Conservation (phyloP, 2,113 vertebrate species). For the Mesoclemmys tuberculata region DNA sequence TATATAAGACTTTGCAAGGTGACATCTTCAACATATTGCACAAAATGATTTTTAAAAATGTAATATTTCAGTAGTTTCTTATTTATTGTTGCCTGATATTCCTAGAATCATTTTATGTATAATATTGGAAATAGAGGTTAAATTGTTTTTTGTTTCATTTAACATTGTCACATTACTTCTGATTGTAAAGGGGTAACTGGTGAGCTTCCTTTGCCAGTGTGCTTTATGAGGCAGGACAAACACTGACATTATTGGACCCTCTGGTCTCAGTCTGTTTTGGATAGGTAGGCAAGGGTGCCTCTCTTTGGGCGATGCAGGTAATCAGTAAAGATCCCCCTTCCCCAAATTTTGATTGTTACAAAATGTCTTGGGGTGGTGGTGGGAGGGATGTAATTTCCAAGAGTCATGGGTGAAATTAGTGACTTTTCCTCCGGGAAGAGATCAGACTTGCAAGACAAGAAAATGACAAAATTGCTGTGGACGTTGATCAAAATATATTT, state of each 20-base stretch:
- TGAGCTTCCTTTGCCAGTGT: not conserved
- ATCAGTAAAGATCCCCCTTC: fast-evolving
- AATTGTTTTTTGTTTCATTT: not conserved
- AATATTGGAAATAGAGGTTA: not conserved
- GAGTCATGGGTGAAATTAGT: not conserved
- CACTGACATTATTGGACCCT: fast-evolving
- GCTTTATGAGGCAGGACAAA: not conserved
- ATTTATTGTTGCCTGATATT: not conserved
- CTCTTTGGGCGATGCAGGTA: fast-evolving
- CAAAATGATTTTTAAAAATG: not conserved
- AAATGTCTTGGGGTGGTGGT: not conserved
- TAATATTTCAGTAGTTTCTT: not conserved
- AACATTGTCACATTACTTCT: not conserved
- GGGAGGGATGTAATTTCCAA: not conserved
- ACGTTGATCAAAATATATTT: not conserved
- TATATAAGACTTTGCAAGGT: not conserved
- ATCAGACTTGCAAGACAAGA: not conserved
- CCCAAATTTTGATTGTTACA: fast-evolving
- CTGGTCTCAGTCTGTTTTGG: not conserved
- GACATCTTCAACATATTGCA: not conserved
- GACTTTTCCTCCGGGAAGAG: not conserved
- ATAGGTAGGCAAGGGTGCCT: not conserved
- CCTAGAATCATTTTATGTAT: not conserved
- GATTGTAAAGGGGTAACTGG: fast-evolving
- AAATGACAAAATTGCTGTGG: not conserved